Evolutionary conservation across 2,888 invertebrate genomes (phyloP).

Genomic region (Cheilosia soror): DNA sequence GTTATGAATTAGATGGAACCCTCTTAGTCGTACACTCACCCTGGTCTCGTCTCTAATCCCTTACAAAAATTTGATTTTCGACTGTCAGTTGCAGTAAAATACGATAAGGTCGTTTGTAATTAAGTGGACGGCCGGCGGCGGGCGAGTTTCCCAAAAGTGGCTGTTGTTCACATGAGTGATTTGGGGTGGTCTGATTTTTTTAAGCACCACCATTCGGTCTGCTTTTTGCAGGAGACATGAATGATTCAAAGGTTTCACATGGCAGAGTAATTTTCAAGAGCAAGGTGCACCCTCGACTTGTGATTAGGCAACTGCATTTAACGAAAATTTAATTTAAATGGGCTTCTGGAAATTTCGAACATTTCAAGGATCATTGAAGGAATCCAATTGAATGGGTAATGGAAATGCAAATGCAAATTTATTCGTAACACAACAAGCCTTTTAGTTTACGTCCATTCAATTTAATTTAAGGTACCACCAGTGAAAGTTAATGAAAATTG

Average conservation of each 20-base stretch:
- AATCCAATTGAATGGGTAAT: conserved; percentile 29
- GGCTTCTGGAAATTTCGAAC: background rate
- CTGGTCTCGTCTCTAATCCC: conserved; percentile 2
- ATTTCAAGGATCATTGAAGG: conserved; percentile 20
- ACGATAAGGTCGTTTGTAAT: conserved; percentile 59
- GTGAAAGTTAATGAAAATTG: conserved; percentile 8
- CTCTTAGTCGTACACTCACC: conserved; percentile 14
- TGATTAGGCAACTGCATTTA: conserved; percentile 25
- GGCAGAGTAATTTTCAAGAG: background rate
- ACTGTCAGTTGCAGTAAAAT: conserved; percentile 71
- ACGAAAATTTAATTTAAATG: conserved; percentile 13
- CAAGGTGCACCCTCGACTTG: conserved; percentile 21
- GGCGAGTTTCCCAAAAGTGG: conserved; percentile 41
- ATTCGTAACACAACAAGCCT: background rate
- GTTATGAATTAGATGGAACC: conserved; percentile 31
- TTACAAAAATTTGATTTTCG: conserved; percentile 53
- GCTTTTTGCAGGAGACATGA: background rate
- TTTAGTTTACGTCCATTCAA: conserved; percentile 3
- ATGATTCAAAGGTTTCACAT: background rate
- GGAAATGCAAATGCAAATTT: conserved; percentile 17
- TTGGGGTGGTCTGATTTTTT: conserved; percentile 31
- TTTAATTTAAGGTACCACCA: conserved; percentile 3
- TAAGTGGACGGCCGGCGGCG: conserved; percentile 29
- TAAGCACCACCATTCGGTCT: background rate
- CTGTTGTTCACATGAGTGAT: conserved; percentile 44